Conservation (phyloP, 2,113 vertebrate genomes). For the Pollimyrus isidori region DNA sequence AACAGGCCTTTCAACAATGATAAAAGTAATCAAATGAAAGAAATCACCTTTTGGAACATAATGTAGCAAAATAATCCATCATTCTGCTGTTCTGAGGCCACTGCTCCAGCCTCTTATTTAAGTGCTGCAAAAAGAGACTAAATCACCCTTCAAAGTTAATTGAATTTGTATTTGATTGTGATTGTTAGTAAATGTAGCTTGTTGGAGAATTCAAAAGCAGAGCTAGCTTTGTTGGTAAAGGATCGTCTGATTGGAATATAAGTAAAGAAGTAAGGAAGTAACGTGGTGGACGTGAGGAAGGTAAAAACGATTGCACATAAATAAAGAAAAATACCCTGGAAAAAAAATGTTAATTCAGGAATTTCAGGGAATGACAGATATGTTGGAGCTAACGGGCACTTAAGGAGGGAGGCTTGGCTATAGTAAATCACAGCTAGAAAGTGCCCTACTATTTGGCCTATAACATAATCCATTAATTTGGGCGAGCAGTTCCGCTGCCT, state of each 20-base stretch:
- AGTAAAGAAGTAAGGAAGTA: not conserved
- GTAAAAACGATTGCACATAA: not conserved
- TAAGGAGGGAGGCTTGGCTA: not conserved
- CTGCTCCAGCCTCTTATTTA: not conserved
- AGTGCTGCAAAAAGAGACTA: not conserved
- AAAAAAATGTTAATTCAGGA: slow-evolving; percentile 7
- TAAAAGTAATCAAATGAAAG: not conserved
- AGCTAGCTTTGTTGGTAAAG: not conserved
- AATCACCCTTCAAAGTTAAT: not conserved
- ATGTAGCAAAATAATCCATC: not conserved
- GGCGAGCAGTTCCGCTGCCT: slow-evolving; percentile 24
- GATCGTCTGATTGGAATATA: not conserved
- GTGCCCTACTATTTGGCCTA: slow-evolving; percentile 22
- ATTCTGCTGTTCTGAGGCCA: not conserved
- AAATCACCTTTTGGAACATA: not conserved
- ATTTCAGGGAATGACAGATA: slow-evolving; percentile 20
- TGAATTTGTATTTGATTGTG: not conserved
- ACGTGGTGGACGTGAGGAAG: not conserved
- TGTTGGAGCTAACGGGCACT: slow-evolving; percentile 21
- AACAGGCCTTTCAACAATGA: not conserved
- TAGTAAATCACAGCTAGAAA: slow-evolving; percentile 23
- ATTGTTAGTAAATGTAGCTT: not conserved
- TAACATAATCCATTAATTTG: slow-evolving; percentile 28
- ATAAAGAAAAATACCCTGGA: not conserved
- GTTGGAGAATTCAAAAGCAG: not conserved